Evolutionary conservation across 2,113 vertebrate genomes (phyloP), one percentile per base, ranked within the genome.

Genomic region (Xiphorhynchus elegans): DNA sequence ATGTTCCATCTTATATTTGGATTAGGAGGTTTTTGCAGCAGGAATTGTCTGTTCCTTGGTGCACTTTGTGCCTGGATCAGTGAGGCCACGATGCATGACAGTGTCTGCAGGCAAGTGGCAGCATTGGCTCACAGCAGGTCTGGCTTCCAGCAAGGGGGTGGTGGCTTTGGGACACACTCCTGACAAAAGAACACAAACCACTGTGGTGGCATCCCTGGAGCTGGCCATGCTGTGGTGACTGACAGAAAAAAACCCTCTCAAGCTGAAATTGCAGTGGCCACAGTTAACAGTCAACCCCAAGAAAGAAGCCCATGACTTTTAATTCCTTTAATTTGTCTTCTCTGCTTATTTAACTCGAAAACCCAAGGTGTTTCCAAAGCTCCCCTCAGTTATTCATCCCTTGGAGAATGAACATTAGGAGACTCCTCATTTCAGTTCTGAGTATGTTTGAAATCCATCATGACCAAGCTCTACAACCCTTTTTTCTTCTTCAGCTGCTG

Each of bases 231-330:
- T 52, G 33, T n/a, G 18, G 9, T 62, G 46, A 14, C n/a, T 60
- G 23, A 23, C 11, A 74, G 40, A 10, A 50, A 53, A 78, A 37
- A 10, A 12, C 44, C 11, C 47, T 42, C 28, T 42, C 62, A 64
- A 35, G 23, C 7, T 17, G 23, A 80, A 86, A 93, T 39, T 25
- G 17, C 26, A 60, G 6, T 4, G 2, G 39, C 35, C 52, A 42
- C 25, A 24, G 15, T 14, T 0, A 0, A n/a, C n/a, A 37, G 37
- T 37, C 37, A 37, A 37, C 37, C 37, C 37, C 37, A 37, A 37
- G 37, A 37, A 37, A 44, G 33, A 16, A 87, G 5, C 39, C 63
- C 19, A 13, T 49, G 1, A 53, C 28, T 91, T 73, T 84, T 31
- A 19, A 4, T 42, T 59, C 14, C 25, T 77, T 58, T n/a, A 10